A percentile compares a stretch with the other conserved stretches of the same genome.
These are phyloP conservation scores for Pygoscelis adeliae DNA, from an alignment of 2,113 vertebrate species.

Conservation along the genomic window DNA sequence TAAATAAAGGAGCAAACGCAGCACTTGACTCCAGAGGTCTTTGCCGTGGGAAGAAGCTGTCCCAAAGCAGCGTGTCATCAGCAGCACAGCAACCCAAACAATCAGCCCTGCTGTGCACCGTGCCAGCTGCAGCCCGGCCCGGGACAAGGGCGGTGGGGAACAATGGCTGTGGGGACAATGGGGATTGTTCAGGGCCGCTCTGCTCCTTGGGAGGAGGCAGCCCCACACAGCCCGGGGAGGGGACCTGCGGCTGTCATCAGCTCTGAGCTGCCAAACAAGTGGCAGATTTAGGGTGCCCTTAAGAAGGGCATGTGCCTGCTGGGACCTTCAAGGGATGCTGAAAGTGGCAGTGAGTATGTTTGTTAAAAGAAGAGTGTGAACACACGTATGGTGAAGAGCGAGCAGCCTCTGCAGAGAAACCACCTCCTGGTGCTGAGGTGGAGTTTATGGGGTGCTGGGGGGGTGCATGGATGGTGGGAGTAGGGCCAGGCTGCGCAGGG, in stretches of 20 bases:
- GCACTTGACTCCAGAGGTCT: neutral
- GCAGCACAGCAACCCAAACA: neutral
- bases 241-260: neutral
- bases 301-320: rapidly evolving
- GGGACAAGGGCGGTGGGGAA: neutral
- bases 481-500: neutral
- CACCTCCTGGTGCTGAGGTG: neutral
- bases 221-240: neutral
- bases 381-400: rapidly evolving
- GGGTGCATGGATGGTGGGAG: neutral
- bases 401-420: neutral
- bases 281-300: neutral
- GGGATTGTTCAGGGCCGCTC: neutral
- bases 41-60: constrained; percentile 5
- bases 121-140: neutral
- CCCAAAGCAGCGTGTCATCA: neutral
- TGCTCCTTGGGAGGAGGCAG: neutral
- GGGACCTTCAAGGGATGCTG: neutral
- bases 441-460: neutral
- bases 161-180: constrained; percentile 13
- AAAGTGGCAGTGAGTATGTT: neutral
- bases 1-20: neutral
- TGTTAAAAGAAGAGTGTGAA: neutral
- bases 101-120: neutral
- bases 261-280: neutral